These are phyloP conservation scores for Notodonta dromedarius DNA, from an alignment of 2,888 invertebrate genomes.

Conservation along the genomic window DNA sequence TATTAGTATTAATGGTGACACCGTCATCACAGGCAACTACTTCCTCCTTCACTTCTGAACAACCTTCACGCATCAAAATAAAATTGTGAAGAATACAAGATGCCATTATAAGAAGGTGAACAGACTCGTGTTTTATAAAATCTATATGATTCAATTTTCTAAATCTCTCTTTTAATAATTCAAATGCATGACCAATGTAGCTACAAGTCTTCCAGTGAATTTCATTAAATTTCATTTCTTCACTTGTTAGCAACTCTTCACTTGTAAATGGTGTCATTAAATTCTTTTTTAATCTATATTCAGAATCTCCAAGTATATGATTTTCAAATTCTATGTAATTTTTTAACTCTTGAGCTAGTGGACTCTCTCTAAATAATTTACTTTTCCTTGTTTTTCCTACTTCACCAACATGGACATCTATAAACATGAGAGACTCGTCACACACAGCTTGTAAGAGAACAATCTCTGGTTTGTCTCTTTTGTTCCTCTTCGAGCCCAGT, in stretches of 20 bases:
- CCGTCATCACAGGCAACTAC: constrained; percentile 64
- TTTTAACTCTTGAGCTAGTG: constrained; percentile 60
- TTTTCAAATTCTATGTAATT: constrained; percentile 73
- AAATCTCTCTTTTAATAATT: constrained; percentile 68
- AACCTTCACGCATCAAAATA: constrained; percentile 71
- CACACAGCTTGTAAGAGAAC: constrained; percentile 76
- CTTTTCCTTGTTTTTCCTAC: constrained; percentile 65
- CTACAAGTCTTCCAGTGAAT: constrained; percentile 68
- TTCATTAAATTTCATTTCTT: constrained; percentile 79
- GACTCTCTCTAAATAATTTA: constrained; percentile 69
- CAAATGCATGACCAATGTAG: constrained; percentile 73
- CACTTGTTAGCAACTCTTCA: constrained; percentile 70
- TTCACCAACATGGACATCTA: constrained; percentile 67
- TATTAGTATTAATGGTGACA: constrained; percentile 63
- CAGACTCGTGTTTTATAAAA: constrained; percentile 57
- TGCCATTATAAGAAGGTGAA: constrained; percentile 60
- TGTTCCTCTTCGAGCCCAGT: constrained; percentile 62
- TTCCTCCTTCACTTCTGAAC: constrained; percentile 66
- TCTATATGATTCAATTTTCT: constrained; percentile 68
- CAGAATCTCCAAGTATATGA: constrained; percentile 71
- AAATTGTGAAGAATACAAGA: constrained; percentile 77
- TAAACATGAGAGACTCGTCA: constrained; percentile 72
- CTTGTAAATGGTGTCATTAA: constrained; percentile 72
- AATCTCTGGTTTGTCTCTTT: constrained; percentile 52
- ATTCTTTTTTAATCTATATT: constrained; percentile 69